Base-by-base conservation (phyloP, 2,113 vertebrate genomes). In the Sander lucioperca region DNA sequence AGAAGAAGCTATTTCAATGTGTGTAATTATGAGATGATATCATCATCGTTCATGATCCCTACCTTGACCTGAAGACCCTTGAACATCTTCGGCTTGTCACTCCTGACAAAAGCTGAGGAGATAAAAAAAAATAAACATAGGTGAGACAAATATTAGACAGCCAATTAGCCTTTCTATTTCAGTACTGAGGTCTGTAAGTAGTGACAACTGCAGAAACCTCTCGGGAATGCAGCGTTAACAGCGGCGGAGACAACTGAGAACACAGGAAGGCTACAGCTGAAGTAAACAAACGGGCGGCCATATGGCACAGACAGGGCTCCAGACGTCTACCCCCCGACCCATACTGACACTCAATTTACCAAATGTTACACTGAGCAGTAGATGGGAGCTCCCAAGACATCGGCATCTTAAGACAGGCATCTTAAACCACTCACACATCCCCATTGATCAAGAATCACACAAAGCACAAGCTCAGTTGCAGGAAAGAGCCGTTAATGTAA, bases 1-100 rank as follows among this genome's bases (percentile, higher is more conserved):
- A 33, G 6, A 43, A 43, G 2, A 33, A 33, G n/a, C 13, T 2
- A 43, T 43, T 43, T 18, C 48, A 14, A 33, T 27, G 30, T 25
- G 57, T 74, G 7, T 50, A 19, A 45, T 82, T 25, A 53, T 21
- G 18, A 53, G 25, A 56, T 30, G 1, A 47, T 4, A 63, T 33
- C 36, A 19, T 63, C 47, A 5, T 10, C 33, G 13, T 15, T 51
- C 30, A 30, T 82, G 16, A 3, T 0, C 2, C 61, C 86, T 91
- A 99, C 98, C 97, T 99, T 99, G 94, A 99, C 97, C 93, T 99
- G 97, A 82, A 99, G 97, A 93, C 98, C 98, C 94, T 96, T 97
- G 95, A 99, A 99, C 90, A 98, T 97, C 92, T 99, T 99, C 13
- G 98, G 98, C 95, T 99, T 99, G 83, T 99, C 97, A 33, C 98